Conservation (phyloP, 2,113 vertebrate genomes). For the Murina feae region DNA sequence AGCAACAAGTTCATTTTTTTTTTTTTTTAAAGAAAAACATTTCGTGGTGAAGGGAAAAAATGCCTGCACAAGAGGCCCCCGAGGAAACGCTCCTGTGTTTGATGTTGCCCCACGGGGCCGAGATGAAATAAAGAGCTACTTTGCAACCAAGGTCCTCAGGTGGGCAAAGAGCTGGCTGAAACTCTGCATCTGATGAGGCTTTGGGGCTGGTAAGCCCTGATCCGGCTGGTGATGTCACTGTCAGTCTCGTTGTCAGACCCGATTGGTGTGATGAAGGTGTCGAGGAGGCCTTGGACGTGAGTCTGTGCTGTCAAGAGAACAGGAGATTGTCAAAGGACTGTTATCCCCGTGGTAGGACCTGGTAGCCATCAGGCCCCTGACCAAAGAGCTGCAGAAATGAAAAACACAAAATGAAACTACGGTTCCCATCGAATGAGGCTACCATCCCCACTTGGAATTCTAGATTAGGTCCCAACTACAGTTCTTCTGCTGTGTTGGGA, state of each 20-base stretch:
- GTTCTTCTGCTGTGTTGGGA: background rate
- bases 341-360: background rate
- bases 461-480: background rate
- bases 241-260: background rate
- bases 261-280: background rate
- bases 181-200: background rate
- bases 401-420: background rate
- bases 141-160: background rate
- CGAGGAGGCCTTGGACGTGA: background rate
- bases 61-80: background rate
- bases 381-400: background rate
- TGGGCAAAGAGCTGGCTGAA: background rate
- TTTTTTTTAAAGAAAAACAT: slow-evolving; percentile 52
- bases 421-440: background rate
- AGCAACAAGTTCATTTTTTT: slow-evolving; percentile 56
- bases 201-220: background rate
- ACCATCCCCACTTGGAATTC: background rate
- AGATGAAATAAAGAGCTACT: background rate
- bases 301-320: background rate
- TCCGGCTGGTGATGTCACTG: background rate
- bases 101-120: background rate
- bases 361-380: background rate
- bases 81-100: background rate
- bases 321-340: background rate
- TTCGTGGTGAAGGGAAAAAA: slow-evolving; percentile 54